A percentile compares a stretch with the other conserved stretches of the same genome.
These are phyloP conservation scores for Ectobius pallidus DNA, from an alignment of 2,888 invertebrate species.

Conservation along the genomic window DNA sequence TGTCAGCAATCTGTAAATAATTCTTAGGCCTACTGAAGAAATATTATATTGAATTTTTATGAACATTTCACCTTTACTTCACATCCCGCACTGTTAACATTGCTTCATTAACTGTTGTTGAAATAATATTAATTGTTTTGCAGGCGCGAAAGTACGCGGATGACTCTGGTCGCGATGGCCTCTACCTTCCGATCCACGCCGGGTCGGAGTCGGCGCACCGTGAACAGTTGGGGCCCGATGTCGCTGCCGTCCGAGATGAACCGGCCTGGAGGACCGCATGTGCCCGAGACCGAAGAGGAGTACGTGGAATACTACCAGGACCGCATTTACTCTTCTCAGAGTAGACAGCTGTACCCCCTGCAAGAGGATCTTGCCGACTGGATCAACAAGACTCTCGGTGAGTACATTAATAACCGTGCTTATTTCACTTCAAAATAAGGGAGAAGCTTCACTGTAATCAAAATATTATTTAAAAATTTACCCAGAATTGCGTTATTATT, in stretches of 20 bases:
- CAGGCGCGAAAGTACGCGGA: background rate
- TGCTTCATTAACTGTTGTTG: too few relatives aligned
- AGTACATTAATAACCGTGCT: constrained; percentile 51
- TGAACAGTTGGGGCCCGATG: constrained; percentile 22
- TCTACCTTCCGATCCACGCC: constrained; percentile 27
- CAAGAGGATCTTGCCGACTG: constrained; percentile 89
- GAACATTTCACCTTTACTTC: too few relatives aligned
- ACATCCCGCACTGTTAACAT: too few relatives aligned
- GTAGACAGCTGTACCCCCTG: constrained; percentile 78
- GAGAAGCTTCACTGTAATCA: too few relatives aligned
- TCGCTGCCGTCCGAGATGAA: constrained; percentile 22
- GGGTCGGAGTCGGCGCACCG: constrained; percentile 20
- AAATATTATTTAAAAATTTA: too few relatives aligned
- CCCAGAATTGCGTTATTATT: too few relatives aligned
- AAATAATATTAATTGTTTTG: too few relatives aligned
- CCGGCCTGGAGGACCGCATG: constrained; percentile 38
- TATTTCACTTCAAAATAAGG: too few relatives aligned
- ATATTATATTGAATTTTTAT: too few relatives aligned
- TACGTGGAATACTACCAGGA: constrained; percentile 70
- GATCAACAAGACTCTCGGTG: constrained; percentile 85
- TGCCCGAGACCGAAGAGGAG: constrained; percentile 61
- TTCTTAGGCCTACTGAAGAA: too few relatives aligned
- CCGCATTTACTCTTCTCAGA: constrained; percentile 76
- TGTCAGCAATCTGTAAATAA: too few relatives aligned
- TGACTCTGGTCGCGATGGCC: constrained; percentile 21